Percentiles rank a stretch among this genome's conserved stretches.
phyloP scores from a whole-genome alignment of 2,113 vertebrate genomes.

The Barbus barbus region DNA sequence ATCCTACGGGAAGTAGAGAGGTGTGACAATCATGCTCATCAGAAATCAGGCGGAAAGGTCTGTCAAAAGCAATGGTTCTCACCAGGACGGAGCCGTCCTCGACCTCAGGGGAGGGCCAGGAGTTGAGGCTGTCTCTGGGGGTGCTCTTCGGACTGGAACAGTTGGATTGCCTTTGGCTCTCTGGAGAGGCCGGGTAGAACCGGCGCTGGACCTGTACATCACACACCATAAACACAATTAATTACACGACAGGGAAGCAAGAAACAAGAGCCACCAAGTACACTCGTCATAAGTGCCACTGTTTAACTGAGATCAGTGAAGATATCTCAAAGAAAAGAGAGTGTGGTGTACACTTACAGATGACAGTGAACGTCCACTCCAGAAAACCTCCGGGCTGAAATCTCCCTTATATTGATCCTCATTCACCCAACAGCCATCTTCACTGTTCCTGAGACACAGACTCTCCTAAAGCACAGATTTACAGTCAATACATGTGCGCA shows the following conservation, averaged over 20 bases:
- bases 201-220: conserved; percentile 60
- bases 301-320: conserved; percentile 23
- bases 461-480: conserved; percentile 48
- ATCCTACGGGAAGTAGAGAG: conserved; percentile 70
- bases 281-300: background rate
- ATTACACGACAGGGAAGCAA: background rate
- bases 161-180: conserved; percentile 63
- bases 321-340: background rate
- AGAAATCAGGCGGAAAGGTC: background rate
- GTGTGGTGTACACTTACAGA: conserved; percentile 10
- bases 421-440: conserved; percentile 15
- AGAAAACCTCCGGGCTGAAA: conserved; percentile 22
- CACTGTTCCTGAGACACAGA: conserved; percentile 18
- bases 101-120: conserved; percentile 71
- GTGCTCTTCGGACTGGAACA: conserved; percentile 72
- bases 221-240: conserved; percentile 5
- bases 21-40: background rate
- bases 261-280: background rate
- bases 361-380: conserved; percentile 24
- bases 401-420: conserved; percentile 30
- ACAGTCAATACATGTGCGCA: conserved; percentile 52
- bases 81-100: conserved; percentile 75
- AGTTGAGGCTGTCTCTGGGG: conserved; percentile 73
- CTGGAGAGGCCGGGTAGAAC: conserved; percentile 63
- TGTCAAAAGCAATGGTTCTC: conserved; percentile 8